Conservation (phyloP, 2,113 vertebrate species). For the Delphinus delphis region DNA sequence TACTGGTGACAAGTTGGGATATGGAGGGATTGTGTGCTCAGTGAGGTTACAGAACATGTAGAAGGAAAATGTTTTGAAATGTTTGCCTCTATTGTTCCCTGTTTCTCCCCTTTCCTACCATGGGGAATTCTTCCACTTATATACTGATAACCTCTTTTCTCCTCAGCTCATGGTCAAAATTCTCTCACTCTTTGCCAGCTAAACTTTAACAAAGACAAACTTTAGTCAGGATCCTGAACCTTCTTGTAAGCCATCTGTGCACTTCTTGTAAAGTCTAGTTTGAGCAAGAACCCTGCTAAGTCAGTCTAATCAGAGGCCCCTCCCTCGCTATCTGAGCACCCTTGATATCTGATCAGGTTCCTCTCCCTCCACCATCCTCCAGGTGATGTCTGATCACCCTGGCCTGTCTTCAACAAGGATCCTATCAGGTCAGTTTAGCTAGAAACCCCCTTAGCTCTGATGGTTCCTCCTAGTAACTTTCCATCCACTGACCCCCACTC, state of each 20-base stretch:
- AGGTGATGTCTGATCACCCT: not conserved
- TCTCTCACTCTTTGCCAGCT: not conserved
- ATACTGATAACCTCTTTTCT: not conserved
- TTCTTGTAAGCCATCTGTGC: not conserved
- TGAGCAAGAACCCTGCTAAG: not conserved
- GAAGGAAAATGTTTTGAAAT: conserved; percentile 12
- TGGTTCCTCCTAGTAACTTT: not conserved
- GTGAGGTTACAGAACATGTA: not conserved
- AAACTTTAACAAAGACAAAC: not conserved
- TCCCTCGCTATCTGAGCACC: not conserved
- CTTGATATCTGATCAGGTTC: not conserved
- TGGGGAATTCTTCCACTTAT: not conserved
- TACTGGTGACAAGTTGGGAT: not conserved
- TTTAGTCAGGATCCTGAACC: not conserved
- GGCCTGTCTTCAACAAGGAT: not conserved
- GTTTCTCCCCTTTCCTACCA: not conserved
- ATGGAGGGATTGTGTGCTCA: not conserved
- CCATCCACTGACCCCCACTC: not conserved
- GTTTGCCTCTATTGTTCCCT: not conserved
- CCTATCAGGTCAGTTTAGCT: not conserved
- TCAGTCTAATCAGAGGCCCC: not conserved
- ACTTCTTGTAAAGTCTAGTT: not conserved
- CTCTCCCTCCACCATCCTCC: not conserved
- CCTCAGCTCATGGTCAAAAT: not conserved
- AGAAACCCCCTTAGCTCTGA: not conserved